A percentile compares a stretch with the other conserved stretches of the same genome.
Conservation (phyloP, 2,113 vertebrate genomes). For the Phasianus colchicus region DNA sequence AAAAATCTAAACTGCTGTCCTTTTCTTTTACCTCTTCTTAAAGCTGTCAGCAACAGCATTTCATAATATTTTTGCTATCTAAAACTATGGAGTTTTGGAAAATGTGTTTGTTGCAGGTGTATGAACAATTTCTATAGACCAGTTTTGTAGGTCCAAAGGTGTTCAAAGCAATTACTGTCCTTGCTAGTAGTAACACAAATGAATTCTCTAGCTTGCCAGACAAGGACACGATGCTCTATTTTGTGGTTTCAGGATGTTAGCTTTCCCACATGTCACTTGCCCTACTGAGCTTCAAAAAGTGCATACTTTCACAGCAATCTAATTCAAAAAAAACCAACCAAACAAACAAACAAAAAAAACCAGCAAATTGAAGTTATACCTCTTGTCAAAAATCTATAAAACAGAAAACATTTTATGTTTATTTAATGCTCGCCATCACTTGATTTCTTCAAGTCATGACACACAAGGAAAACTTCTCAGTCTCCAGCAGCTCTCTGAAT, state of each 20-base stretch:
- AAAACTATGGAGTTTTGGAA: constrained; percentile 33
- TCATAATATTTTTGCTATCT: constrained; percentile 17
- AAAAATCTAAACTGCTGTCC: background rate
- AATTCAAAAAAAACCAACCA: constrained; percentile 8
- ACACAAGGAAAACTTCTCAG: background rate
- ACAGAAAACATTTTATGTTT: constrained; percentile 40
- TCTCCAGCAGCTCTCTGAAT: background rate
- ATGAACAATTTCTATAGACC: constrained; percentile 25
- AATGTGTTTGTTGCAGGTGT: constrained; percentile 41
- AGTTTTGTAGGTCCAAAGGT: constrained; percentile 52
- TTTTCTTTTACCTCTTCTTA: background rate
- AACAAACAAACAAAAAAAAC: background rate
- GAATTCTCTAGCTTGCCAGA: constrained; percentile 37
- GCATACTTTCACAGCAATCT: constrained; percentile 43
- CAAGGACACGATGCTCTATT: constrained; percentile 18
- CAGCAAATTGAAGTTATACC: constrained; percentile 32
- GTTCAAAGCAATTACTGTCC: constrained; percentile 59
- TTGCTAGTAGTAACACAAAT: constrained; percentile 21
- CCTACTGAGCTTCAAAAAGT: constrained; percentile 44
- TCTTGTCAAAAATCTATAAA: constrained; percentile 58
- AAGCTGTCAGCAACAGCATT: constrained; percentile 12
- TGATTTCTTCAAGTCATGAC: constrained; percentile 10
- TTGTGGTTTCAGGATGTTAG: constrained; percentile 22
- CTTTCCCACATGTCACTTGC: constrained; percentile 42
- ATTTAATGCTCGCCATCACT: constrained; percentile 28